A percentile compares a stretch with the other conserved stretches of the same genome.
Evolutionary conservation across 2,888 invertebrate species (phyloP).

Genomic region (Cotesia congregata): DNA sequence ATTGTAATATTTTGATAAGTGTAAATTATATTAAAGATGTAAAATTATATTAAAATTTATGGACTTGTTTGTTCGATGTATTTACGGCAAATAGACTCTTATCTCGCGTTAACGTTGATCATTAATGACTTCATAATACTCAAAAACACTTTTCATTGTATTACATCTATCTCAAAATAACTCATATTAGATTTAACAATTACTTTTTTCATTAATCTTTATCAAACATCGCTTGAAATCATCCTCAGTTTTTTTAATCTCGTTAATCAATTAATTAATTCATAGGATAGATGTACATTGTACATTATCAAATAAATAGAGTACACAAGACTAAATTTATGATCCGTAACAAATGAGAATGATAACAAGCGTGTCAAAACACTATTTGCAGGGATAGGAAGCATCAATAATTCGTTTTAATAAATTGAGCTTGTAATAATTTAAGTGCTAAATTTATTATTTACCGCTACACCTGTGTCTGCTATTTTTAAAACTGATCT

Average conservation of each 20-base stretch:
- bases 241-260: not conserved
- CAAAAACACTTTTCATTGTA: slow-evolving; percentile 1
- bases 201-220: not conserved
- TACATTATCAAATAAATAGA: not conserved
- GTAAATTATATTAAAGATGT: slow-evolving; percentile 49
- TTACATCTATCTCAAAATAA: not conserved
- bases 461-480: not conserved
- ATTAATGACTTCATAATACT: not conserved
- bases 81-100: slow-evolving; percentile 6
- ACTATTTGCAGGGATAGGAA: not conserved
- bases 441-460: not conserved
- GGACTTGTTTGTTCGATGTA: slow-evolving; percentile 53
- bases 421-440: not conserved
- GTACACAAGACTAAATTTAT: not conserved
- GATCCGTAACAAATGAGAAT: not conserved
- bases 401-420: not conserved
- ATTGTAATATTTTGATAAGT: slow-evolving; percentile 49
- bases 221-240: not conserved
- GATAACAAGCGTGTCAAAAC: not conserved
- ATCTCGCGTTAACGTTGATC: not conserved
- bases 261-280: too few species aligned
- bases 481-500: too few species aligned
- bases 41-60: slow-evolving; percentile 58
- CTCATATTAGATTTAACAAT: not conserved
- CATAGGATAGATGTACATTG: not conserved